Evolutionary conservation across 2,797 vertebrate genomes (phyloP), one percentile per base, ranked within the genome.

Genomic region (Carcharodon carcharias): DNA sequence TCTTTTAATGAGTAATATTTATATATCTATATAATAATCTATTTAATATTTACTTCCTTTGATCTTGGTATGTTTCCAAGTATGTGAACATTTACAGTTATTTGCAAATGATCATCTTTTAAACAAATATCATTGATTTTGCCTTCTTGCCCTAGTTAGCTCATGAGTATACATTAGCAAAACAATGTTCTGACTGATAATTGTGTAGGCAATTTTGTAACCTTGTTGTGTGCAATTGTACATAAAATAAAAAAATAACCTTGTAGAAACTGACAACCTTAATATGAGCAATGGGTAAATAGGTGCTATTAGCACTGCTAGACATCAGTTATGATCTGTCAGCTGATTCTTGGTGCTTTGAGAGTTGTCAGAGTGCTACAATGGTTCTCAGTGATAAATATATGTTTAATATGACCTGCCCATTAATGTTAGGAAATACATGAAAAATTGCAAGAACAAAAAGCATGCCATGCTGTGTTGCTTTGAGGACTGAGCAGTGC

Each of bases 181-280:
- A 61, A 63, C 58, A 92, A 61, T n/a, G 16, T 14, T n/a, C 58
- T 63, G 31, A 63, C 58, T 61, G 56, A 92, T 92, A 92, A 63
- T 92, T 63, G 89, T 63, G 58, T n/a, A n/a, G 89, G 58, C 56
- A 63, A 92, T 92, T 92, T 63, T 58, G 63, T 92, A 92, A 92
- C 26, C 89, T 61, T 92, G 58, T 58, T 12, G 21, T 63, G 56
- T 91, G 28, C 88, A 61, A 3, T 61, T n/a, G 58, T 92, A 58
- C 56, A 92, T n/a, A 56, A 63, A 92, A 92, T 92, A 61, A 92
- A 92, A 50, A 63, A 61, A 92, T 92, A 61, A 92, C 56, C 61
- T 58, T 58, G 31, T 92, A 16, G 31, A 92, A 56, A 63, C 5
- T 35, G 89, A 92, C 89, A 92, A 92, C 0, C 58, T 4, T 26